Evolutionary conservation across 2,888 invertebrate genomes (phyloP), one percentile per base, ranked within the genome.

Genomic region (Notodromas monacha): DNA sequence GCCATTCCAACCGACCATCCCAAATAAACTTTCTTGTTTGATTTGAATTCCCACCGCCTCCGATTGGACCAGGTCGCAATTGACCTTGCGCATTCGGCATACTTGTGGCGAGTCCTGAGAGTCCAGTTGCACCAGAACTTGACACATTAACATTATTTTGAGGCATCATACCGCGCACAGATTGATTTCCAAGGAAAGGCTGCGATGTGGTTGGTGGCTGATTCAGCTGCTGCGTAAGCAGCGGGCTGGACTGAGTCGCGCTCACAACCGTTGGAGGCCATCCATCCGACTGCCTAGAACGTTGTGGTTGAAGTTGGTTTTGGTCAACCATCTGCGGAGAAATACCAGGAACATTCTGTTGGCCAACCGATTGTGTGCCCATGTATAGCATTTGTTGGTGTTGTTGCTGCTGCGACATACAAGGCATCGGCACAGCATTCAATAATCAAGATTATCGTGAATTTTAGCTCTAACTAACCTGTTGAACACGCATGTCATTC

Each of bases 1-100:
- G 68, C 77, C 81, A 84, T 50, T 86, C 84, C 16, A 86, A 54
- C 12, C 69, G 56, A 1, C 81, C 81, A 33, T 63, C 63, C 73
- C 73, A 74, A 40, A 65, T 63, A 1, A 58, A 57, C 14, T 57
- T 57, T 15, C 61, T 49, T 36, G 34, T 14, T 33, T 34, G 4
- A 16, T 12, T n/a, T n/a, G n/a, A n/a, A 21, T 21, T 6, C 21
- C n/a, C n/a, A n/a, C 8, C 21, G 8, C 21, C 21, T 8, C 21
- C 21, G 8, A 21, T 6, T 21, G 6, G 21, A 8, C 21, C 21
- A 6, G n/a, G 8, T 6, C 21, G 8, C 6, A 21, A n/a, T n/a
- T 21, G 21, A 6, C n/a, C 8, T n/a, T 21, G 21, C 21, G 6
- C 8, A 6, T 21, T 6, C n/a, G 21, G 21, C n/a, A 8, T 6